These are phyloP conservation scores for Chlorodrepanis virens DNA, from an alignment of 2,113 vertebrate genomes.

Conservation along the genomic window DNA sequence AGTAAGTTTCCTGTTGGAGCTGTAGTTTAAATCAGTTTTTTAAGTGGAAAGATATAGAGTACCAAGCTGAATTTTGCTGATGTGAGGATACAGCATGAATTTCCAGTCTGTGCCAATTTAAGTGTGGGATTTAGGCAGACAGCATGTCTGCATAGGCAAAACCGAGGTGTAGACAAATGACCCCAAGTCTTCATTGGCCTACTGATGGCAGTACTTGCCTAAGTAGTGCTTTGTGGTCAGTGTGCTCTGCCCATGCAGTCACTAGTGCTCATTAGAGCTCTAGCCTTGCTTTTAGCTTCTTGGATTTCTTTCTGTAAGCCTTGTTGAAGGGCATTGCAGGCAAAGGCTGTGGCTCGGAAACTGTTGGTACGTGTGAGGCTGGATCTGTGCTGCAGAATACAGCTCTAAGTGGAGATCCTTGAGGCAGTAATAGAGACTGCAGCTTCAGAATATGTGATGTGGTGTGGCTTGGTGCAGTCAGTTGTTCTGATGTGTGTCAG, in stretches of 20 bases:
- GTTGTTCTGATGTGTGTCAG: neutral
- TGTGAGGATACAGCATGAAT: neutral
- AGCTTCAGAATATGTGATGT: neutral
- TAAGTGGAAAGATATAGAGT: neutral
- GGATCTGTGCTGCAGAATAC: neutral
- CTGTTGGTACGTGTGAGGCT: neutral
- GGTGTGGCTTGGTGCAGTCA: neutral
- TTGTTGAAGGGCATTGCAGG: neutral
- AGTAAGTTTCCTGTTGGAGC: neutral
- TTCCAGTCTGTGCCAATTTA: neutral
- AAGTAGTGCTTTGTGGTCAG: neutral
- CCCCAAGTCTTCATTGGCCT: neutral
- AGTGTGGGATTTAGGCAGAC: neutral
- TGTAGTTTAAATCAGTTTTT: neutral
- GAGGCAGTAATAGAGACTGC: neutral
- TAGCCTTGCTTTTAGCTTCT: neutral
- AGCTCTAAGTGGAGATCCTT: neutral
- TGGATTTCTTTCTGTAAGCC: neutral
- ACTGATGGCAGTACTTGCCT: constrained; percentile 1
- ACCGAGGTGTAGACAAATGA: neutral
- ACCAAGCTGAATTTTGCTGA: neutral
- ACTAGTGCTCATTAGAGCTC: neutral
- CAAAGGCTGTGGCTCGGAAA: neutral
- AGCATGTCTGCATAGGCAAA: neutral
- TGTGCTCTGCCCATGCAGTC: neutral